Evolutionary conservation across 1,140 invertebrate species (phyloP).

Genomic region (Drosophila busckii): DNA sequence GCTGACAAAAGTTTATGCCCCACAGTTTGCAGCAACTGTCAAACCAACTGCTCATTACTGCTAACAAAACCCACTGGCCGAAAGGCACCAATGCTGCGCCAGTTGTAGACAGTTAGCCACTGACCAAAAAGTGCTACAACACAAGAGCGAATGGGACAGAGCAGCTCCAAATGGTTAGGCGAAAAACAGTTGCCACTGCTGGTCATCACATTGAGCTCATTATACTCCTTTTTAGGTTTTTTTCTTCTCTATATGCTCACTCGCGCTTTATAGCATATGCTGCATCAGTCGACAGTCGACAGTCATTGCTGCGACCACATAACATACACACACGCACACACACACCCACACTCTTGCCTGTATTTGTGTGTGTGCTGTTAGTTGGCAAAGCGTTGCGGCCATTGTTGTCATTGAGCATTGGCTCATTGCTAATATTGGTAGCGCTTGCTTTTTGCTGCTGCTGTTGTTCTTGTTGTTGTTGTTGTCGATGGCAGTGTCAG

Average conservation of each 20-base stretch:
- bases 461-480: conserved; percentile 11
- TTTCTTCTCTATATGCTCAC: conserved; percentile 11
- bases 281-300: conserved; percentile 18
- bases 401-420: conserved; percentile 72
- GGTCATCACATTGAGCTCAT: conserved; percentile 40
- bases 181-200: conserved; percentile 14
- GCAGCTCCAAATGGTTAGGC: conserved; percentile 1
- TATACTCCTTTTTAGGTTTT: conserved; percentile 47
- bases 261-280: conserved; percentile 34
- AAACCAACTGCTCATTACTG: conserved; percentile 72
- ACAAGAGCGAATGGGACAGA: background rate
- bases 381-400: conserved; percentile 41
- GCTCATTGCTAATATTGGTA: conserved; percentile 70
- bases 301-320: conserved; percentile 57
- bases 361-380: conserved; percentile 19
- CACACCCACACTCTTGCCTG: conserved; percentile 15
- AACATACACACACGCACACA: conserved; percentile 17
- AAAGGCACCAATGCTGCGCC: background rate
- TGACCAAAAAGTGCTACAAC: conserved; percentile 13
- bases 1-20: conserved; percentile 67
- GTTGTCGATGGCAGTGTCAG: conserved; percentile 51
- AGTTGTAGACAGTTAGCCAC: conserved; percentile 16
- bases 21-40: conserved; percentile 60
- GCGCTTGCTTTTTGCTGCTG: conserved; percentile 39
- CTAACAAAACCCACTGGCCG: background rate